These are phyloP conservation scores for Ibycter americanus DNA, from an alignment of 2,797 vertebrate species.

Conservation along the genomic window DNA sequence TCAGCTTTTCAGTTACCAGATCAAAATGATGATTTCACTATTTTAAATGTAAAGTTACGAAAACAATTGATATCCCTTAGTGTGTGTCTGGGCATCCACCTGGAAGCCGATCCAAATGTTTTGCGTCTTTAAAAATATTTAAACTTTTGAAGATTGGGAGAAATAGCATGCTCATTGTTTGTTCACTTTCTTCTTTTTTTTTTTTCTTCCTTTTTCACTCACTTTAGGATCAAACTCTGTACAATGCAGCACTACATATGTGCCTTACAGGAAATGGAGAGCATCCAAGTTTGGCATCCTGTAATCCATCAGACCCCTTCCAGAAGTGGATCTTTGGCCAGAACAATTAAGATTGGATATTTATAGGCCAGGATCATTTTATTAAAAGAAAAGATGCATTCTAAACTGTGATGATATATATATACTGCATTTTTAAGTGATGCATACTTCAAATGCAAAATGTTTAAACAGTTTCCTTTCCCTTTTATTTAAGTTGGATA, in stretches of 20 bases:
- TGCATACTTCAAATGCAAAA: slow-evolving; percentile 67
- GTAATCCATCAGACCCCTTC: slow-evolving; percentile 87
- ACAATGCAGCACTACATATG: slow-evolving; percentile 81
- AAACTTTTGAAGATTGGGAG: accelerated
- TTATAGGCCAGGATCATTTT: slow-evolving; percentile 40
- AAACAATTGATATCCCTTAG: neutral
- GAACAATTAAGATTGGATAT: slow-evolving; percentile 70
- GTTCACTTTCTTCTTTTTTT: neutral
- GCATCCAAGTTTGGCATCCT: slow-evolving; percentile 83
- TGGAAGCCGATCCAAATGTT: neutral
- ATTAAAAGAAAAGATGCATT: neutral
- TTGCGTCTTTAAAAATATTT: neutral
- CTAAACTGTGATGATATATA: slow-evolving; percentile 63
- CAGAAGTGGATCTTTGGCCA: slow-evolving; percentile 92
- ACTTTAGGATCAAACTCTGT: slow-evolving; percentile 88
- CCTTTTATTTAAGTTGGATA: slow-evolving; percentile 44
- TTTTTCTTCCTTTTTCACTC: neutral
- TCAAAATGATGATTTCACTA: neutral
- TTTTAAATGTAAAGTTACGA: neutral
- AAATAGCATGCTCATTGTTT: neutral
- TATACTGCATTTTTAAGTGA: slow-evolving; percentile 67
- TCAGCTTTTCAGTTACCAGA: neutral
- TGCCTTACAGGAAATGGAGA: slow-evolving; percentile 89
- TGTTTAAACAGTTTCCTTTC: slow-evolving; percentile 53
- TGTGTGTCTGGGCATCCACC: neutral